A percentile compares a stretch with the other conserved stretches of the same genome.
Evolutionary conservation across 2,113 vertebrate species (phyloP).

Genomic region (Menura novaehollandiae): DNA sequence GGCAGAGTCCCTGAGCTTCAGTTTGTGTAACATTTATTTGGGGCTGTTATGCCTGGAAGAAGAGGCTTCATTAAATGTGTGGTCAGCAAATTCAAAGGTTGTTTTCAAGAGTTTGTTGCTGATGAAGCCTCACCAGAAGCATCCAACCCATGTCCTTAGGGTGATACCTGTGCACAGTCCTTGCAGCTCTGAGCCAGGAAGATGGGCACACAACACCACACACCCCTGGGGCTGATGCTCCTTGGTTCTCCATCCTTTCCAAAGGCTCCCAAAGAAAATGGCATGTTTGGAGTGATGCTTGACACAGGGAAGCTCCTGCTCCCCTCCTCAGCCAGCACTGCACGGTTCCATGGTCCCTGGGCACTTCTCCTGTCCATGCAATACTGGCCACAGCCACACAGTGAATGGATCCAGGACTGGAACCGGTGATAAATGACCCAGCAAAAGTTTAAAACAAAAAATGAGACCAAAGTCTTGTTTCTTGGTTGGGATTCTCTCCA

Average conservation of each 20-base stretch:
- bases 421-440: neutral
- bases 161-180: too few relatives aligned
- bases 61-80: neutral
- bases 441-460: neutral
- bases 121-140: neutral
- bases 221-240: neutral
- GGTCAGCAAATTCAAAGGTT: neutral
- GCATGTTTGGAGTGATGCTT: neutral
- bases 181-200: neutral
- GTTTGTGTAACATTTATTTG: neutral
- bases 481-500: neutral
- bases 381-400: neutral
- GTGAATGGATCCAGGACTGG: neutral
- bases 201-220: neutral
- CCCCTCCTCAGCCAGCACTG: neutral
- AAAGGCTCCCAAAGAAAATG: neutral
- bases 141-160: neutral
- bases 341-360: neutral
- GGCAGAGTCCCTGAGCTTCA: neutral
- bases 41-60: neutral
- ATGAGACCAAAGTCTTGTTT: neutral
- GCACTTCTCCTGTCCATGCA: neutral
- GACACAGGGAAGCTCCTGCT: neutral
- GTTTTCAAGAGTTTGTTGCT: neutral
- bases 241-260: neutral